phyloP scores from a whole-genome alignment of 2,888 invertebrate genomes.

The Cryptus viduatorius region DNA sequence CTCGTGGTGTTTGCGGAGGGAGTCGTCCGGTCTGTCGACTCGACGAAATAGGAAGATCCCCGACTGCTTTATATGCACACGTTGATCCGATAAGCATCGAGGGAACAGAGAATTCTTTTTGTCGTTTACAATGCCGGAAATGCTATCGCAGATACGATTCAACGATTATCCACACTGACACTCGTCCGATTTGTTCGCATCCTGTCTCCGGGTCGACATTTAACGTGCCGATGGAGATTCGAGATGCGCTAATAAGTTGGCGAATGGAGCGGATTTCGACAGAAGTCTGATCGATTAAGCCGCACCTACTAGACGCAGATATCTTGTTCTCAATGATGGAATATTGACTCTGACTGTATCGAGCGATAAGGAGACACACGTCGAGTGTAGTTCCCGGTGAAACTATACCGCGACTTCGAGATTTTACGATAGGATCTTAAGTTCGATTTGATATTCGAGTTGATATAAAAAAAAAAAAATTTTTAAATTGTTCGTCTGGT shows the following conservation, averaged over 20 bases:
- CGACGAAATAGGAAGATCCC: slow-evolving; percentile 62
- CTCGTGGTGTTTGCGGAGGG: slow-evolving; percentile 27
- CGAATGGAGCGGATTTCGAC: background rate
- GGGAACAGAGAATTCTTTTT: slow-evolving; percentile 10
- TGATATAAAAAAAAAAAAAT: background rate
- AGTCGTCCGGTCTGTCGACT: slow-evolving; percentile 58
- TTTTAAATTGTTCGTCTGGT: no score
- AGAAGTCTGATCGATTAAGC: slow-evolving; percentile 21
- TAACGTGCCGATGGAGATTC: background rate
- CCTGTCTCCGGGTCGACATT: no score
- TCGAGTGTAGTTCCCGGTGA: background rate
- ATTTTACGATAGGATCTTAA: background rate
- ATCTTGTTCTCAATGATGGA: background rate
- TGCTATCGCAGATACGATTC: slow-evolving; percentile 40
- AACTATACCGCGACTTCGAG: slow-evolving; percentile 4
- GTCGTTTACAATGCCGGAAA: slow-evolving; percentile 59
- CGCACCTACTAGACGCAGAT: slow-evolving; percentile 14
- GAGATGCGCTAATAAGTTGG: slow-evolving; percentile 12
- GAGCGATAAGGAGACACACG: slow-evolving; percentile 1
- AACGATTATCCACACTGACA: slow-evolving; percentile 28
- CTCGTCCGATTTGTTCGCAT: slow-evolving; percentile 30
- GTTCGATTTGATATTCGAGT: background rate
- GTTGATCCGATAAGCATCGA: slow-evolving; percentile 54
- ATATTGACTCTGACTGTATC: slow-evolving; percentile 4
- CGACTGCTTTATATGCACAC: slow-evolving; percentile 16